phyloP scores from a whole-genome alignment of 2,797 vertebrate genomes.

The Macropodus opercularis region DNA sequence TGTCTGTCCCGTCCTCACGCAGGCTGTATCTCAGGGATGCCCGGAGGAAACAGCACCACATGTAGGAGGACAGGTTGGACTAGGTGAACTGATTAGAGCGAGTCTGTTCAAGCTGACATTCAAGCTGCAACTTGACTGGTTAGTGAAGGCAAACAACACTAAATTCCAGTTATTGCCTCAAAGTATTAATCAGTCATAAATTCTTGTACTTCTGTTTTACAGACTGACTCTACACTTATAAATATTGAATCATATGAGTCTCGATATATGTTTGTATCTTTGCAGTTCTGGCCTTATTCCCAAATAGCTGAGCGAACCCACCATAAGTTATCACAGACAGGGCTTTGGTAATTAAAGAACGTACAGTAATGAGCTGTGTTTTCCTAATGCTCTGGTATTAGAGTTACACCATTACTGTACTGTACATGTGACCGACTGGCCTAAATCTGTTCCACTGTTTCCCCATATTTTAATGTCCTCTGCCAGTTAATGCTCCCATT shows the following conservation, averaged over 20 bases:
- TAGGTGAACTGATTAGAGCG: no score
- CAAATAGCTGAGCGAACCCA: constrained; percentile 1
- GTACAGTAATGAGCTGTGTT: constrained; percentile 59
- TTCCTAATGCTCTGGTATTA: constrained; percentile 65
- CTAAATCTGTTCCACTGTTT: constrained; percentile 46
- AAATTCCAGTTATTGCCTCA: no score
- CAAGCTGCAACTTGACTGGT: no score
- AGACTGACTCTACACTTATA: not conserved
- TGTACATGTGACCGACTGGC: constrained; percentile 57
- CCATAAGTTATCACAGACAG: constrained; percentile 38
- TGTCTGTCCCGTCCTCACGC: no score
- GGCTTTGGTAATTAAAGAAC: constrained; percentile 63
- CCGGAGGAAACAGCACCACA: no score
- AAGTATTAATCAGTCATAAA: no score
- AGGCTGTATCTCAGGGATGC: no score
- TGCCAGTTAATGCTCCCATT: constrained; percentile 7
- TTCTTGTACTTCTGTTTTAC: not conserved
- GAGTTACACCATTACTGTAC: constrained; percentile 28
- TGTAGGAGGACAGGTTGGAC: no score
- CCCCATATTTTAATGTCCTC: constrained; percentile 16
- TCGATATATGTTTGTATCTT: not conserved
- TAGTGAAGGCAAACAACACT: no score
- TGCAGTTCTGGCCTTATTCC: constrained; percentile 16
- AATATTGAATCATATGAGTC: not conserved
- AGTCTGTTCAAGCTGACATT: no score